Base-by-base conservation (phyloP, 2,797 vertebrate species). In the Gallinago nigripennis region DNA sequence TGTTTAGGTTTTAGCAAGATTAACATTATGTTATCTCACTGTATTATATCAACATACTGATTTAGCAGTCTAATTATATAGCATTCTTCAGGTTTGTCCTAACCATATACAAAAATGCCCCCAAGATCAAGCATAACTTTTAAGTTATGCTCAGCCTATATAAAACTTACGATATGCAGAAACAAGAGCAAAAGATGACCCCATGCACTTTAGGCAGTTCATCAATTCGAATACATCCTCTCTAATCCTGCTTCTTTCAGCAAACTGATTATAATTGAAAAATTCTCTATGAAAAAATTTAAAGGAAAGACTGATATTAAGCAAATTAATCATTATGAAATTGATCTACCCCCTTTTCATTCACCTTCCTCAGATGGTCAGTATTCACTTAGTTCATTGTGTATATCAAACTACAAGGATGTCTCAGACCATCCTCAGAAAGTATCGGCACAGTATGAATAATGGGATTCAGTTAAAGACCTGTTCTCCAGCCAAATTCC, bases 321-420 rank as follows among this genome's bases (percentile, higher is more conserved):
- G 91, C 82, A 96, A 97, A 97, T 96, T 92, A 96, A 94, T 96
- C 94, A 85, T 93, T 96, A 96, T 95, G 92, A 95, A 92, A 95
- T 73, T 96, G 93, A 94, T 97, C 94, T 71, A 53, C 94, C 82
- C 82, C 92, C 84, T 95, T 97, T 89, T 78, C 71, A 16, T 95
- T 95, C 96, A 93, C 92, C 76, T 95, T 96, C 90, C 83, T 94
- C 71, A 81, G 50, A 20, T 83, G 63, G 64, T 91, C 70, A 72
- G 31, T 85, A 92, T 89, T 94, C 91, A 68, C 53, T 94, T 80
- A n/a, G 76, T 25, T 95, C 80, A 80, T 24, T 69, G 61, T 43
- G 68, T 91, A 82, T 33, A 94, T 94, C 57, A 8, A 39, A 93
- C 94, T 88, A 94, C 27, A 90, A 77, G 61, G 94, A 53, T 24